phyloP scores from a whole-genome alignment of 2,113 vertebrate genomes.

The Oreochromis niloticus region DNA sequence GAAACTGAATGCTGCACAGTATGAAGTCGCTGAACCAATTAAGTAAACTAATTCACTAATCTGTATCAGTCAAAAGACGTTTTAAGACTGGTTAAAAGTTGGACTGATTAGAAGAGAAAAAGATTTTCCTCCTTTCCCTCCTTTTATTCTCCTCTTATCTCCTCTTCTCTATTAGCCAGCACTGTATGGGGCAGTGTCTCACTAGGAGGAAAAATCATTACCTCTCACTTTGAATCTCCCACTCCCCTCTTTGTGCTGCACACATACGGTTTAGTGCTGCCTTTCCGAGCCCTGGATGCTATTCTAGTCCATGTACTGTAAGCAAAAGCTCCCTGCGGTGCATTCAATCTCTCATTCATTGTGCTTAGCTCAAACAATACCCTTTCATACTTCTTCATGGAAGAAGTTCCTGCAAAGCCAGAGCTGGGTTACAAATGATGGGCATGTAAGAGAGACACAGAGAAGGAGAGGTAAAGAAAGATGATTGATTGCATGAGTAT shows the following conservation, averaged over 20 bases:
- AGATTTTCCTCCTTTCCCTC: neutral
- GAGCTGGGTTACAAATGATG: neutral
- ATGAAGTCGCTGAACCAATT: neutral
- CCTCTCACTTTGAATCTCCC: neutral
- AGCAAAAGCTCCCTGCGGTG: neutral
- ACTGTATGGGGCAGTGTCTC: neutral
- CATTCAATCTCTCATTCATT: neutral
- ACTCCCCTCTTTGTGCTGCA: neutral
- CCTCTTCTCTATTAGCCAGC: neutral
- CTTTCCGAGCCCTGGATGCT: neutral
- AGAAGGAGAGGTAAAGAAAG: neutral
- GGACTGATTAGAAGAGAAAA: neutral
- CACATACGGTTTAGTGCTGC: neutral
- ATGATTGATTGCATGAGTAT: slow-evolving; percentile 32
- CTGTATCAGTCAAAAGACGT: neutral
- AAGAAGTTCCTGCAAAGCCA: neutral
- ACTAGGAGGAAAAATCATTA: slow-evolving; percentile 11
- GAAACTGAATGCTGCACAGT: neutral
- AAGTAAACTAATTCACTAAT: neutral
- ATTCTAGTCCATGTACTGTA: neutral
- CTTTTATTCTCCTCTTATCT: neutral
- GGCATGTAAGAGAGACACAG: neutral
- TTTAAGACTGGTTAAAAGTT: neutral
- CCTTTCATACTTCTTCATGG: neutral
- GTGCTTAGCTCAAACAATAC: neutral